Conservation (phyloP, 2,888 invertebrate species). For the Lordiphosa andalusiaca region DNA sequence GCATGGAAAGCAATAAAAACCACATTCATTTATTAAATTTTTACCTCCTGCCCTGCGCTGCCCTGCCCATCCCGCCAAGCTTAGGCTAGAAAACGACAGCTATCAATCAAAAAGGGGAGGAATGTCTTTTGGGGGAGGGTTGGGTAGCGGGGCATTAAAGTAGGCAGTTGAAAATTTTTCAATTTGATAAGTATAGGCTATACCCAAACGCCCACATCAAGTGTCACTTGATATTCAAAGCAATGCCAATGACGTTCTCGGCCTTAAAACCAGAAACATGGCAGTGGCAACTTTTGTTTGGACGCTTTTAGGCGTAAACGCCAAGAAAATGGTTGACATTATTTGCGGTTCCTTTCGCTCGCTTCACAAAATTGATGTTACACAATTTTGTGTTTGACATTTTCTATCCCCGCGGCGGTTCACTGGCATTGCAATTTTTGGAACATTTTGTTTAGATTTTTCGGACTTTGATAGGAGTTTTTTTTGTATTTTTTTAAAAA, state of each 20-base stretch:
- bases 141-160: constrained; percentile 18
- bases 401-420: neutral
- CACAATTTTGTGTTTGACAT: constrained; percentile 38
- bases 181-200: constrained; percentile 58
- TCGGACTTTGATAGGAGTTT: too few relatives aligned
- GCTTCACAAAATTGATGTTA: constrained; percentile 61
- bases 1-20: constrained; percentile 33
- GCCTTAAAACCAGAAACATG: constrained; percentile 19
- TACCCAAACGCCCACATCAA: constrained; percentile 34
- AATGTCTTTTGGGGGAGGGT: constrained; percentile 11
- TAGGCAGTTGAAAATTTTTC: constrained; percentile 44
- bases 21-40: constrained; percentile 66
- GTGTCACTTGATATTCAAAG: constrained; percentile 61
- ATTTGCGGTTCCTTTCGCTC: constrained; percentile 18
- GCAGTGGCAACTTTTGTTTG: constrained; percentile 8
- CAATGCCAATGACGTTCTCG: constrained; percentile 50
- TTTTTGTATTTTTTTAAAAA: too few relatives aligned
- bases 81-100: constrained; percentile 41
- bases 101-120: constrained; percentile 53
- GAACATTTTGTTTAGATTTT: too few relatives aligned
- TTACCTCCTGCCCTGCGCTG: constrained; percentile 6
- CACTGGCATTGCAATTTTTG: too few relatives aligned
- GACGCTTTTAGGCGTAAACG: constrained; percentile 12
- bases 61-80: neutral
- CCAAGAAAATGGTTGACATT: constrained; percentile 14